Evolutionary conservation across 2,113 vertebrate genomes (phyloP).

Genomic region (Nothocercus nigrocapillus): DNA sequence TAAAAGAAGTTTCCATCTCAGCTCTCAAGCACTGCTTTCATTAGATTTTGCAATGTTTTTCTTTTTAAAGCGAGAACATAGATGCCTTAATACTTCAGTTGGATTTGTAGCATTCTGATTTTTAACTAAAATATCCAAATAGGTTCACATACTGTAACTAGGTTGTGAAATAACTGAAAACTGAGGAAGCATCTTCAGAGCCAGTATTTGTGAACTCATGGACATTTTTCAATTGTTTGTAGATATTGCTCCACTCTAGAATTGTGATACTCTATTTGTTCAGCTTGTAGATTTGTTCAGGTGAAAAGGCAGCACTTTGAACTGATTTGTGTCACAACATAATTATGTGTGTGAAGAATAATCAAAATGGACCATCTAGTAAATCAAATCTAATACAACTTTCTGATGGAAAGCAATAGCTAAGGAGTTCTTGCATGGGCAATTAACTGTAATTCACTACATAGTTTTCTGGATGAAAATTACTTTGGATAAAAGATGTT

Average conservation of each 20-base stretch:
- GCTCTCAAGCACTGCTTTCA: background rate
- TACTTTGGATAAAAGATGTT: background rate
- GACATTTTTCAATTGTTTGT: background rate
- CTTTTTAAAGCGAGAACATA: background rate
- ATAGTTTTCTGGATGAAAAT: background rate
- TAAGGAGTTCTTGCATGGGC: background rate
- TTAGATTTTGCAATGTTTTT: background rate
- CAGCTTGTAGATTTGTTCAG: background rate
- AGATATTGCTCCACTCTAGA: background rate
- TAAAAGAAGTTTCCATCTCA: background rate
- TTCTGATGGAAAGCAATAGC: background rate
- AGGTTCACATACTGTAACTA: background rate
- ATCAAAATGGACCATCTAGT: background rate
- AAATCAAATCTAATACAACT: background rate
- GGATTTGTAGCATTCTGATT: background rate
- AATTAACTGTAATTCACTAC: background rate
- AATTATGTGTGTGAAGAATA: background rate
- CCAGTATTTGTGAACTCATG: background rate
- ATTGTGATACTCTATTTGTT: background rate
- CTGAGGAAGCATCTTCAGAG: background rate
- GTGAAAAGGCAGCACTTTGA: background rate
- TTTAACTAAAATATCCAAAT: background rate
- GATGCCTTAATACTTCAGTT: background rate
- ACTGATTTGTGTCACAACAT: background rate
- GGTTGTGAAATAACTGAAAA: background rate